Base-by-base conservation (phyloP, 2,113 vertebrate species). In the Hydropotes inermis region DNA sequence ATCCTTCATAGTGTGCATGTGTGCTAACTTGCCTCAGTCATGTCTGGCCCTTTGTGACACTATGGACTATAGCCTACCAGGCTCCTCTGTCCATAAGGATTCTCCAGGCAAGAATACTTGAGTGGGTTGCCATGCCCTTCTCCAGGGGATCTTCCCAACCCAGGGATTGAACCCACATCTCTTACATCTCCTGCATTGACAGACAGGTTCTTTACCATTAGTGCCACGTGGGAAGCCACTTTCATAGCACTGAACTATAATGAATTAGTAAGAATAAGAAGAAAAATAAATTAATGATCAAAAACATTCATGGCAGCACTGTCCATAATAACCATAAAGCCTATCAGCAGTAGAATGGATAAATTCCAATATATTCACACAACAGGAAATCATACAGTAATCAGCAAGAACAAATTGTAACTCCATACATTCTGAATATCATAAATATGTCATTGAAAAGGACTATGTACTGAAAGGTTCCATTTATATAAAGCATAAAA, bases 261-360 rank as follows among this genome's bases (percentile, higher is more conserved):
- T 4, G 50, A 45, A 83, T 84, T 95, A 79, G 67, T 23, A 70
- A 70, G 9, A 70, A 12, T 36, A 70, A 67, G 33, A 36, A 97
- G 64, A 95, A 93, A 86, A 76, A 81, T 28, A 85, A 97, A 82
- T 82, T 16, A 82, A 89, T 91, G 54, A 93, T 64, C 45, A 91
- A 91, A 95, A 96, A 17, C 76, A 45, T 50, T 89, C 70, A 74
- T 82, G 50, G 52, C 47, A 94, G 43, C 52, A 92, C 15, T 60
- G 83, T 64, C 60, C 54, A 54, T 87, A 95, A 92, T 47, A 91
- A 87, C 28, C 55, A 23, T 43, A 86, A 78, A 60, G 81, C 45
- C 67, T 91, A 28, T 89, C 27, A 39, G 30, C 36, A 81, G 25
- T 30, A 88, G 64, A 87, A 94, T 47, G 27, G 25, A 87, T 90